A percentile compares a stretch with the other conserved stretches of the same genome.
phyloP scores from a whole-genome alignment of 64 coral and sea anemone species.

The Exaiptasia diaphana region DNA sequence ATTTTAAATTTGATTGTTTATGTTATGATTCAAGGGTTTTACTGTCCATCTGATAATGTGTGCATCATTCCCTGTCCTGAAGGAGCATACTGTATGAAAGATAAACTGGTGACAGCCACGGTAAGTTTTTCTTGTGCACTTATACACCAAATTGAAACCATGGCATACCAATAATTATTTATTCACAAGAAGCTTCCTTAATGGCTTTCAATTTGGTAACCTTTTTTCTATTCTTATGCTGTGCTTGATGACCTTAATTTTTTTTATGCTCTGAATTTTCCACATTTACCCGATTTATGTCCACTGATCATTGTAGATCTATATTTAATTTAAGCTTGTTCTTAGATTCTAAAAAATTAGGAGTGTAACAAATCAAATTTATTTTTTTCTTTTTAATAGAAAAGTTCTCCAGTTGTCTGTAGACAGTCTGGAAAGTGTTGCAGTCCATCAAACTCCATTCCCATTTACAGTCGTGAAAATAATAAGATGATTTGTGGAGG shows the following conservation, averaged over 20 bases:
- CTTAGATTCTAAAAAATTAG: too few relatives aligned
- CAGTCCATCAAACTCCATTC: slow-evolving; percentile 1
- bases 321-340: too few relatives aligned
- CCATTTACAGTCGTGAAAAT: background rate
- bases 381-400: background rate
- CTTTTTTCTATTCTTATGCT: too few relatives aligned
- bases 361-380: too few relatives aligned
- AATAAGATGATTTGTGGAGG: background rate
- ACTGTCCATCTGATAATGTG: slow-evolving; percentile 19
- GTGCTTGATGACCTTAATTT: too few relatives aligned
- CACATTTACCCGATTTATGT: too few relatives aligned
- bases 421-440: slow-evolving; percentile 5
- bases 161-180: too few relatives aligned
- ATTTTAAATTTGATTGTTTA: too few relatives aligned
- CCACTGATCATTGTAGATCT: too few relatives aligned
- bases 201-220: background rate
- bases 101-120: slow-evolving; percentile 22
- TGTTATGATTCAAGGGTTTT: slow-evolving; percentile 53
- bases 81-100: slow-evolving; percentile 64
- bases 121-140: slow-evolving; percentile 4
- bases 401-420: slow-evolving; percentile 18
- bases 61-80: slow-evolving; percentile 67
- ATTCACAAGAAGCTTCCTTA: background rate
- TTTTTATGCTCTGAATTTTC: too few relatives aligned
- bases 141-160: too few relatives aligned